Conservation (phyloP, 2,797 vertebrate genomes). For the Platyrinchus mystaceus region DNA sequence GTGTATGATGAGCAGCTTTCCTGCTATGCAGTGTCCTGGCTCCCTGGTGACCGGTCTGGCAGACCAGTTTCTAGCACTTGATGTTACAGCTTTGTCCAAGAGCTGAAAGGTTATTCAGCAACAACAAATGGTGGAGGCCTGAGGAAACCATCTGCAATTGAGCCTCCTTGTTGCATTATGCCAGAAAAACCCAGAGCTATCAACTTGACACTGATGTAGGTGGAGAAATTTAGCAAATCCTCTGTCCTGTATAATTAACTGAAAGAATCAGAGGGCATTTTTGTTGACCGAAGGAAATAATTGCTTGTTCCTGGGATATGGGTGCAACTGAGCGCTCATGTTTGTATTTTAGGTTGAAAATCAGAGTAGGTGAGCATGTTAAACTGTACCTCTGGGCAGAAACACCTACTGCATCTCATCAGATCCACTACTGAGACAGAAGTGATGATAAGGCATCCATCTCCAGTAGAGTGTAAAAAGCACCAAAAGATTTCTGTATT, state of each 20-base stretch:
- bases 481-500: background rate
- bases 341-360: background rate
- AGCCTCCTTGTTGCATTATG: background rate
- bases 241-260: background rate
- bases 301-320: background rate
- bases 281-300: background rate
- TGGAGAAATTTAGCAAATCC: background rate
- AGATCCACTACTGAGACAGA: background rate
- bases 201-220: background rate
- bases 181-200: background rate
- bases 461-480: background rate
- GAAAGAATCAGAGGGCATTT: background rate
- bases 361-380: background rate
- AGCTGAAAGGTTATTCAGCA: background rate
- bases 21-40: background rate
- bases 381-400: background rate
- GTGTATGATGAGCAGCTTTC: background rate
- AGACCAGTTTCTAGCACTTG: background rate
- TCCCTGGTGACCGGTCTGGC: background rate
- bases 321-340: background rate
- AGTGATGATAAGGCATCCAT: accelerated
- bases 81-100: background rate
- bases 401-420: background rate
- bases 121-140: background rate
- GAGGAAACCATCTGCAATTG: background rate